Percentiles rank a stretch among this genome's conserved stretches.
Evolutionary conservation across 2,113 vertebrate genomes (phyloP).

Genomic region (Scatophagus argus): DNA sequence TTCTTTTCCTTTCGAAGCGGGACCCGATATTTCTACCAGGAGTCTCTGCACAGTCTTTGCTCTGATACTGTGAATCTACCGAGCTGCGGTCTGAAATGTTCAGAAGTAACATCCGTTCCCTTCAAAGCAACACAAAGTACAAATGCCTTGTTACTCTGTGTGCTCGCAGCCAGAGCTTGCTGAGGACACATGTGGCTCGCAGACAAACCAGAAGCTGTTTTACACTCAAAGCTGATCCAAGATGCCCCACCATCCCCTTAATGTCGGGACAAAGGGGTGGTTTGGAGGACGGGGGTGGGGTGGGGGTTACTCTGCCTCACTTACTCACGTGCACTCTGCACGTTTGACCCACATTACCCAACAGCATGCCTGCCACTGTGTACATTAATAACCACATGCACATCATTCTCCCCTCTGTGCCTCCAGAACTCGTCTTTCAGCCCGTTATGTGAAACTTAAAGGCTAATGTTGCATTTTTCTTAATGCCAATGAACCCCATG

Average conservation of each 20-base stretch:
- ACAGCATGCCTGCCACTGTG: conserved; percentile 45
- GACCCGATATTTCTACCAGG: background rate
- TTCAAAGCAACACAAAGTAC: background rate
- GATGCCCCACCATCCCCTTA: conserved; percentile 36
- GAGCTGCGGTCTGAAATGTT: background rate
- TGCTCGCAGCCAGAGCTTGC: background rate
- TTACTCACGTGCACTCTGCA: conserved; percentile 64
- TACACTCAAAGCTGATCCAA: conserved; percentile 53
- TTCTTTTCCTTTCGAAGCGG: background rate
- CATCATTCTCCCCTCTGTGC: conserved; percentile 56
- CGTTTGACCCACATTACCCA: conserved; percentile 73
- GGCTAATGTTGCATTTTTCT: background rate
- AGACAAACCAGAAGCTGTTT: conserved; percentile 50
- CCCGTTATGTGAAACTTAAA: conserved; percentile 34
- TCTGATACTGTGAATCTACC: background rate
- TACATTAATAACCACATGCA: conserved; percentile 70
- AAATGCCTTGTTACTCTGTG: conserved; percentile 15
- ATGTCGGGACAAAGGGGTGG: conserved; percentile 31
- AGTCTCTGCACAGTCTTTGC: background rate
- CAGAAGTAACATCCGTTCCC: background rate
- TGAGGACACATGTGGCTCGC: conserved; percentile 12
- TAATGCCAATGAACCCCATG: background rate
- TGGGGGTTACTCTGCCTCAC: conserved; percentile 41
- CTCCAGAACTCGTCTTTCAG: conserved; percentile 50
- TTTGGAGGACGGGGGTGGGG: too few species aligned